phyloP scores from a whole-genome alignment of 2,888 invertebrate species.

The Volucella zonaria region DNA sequence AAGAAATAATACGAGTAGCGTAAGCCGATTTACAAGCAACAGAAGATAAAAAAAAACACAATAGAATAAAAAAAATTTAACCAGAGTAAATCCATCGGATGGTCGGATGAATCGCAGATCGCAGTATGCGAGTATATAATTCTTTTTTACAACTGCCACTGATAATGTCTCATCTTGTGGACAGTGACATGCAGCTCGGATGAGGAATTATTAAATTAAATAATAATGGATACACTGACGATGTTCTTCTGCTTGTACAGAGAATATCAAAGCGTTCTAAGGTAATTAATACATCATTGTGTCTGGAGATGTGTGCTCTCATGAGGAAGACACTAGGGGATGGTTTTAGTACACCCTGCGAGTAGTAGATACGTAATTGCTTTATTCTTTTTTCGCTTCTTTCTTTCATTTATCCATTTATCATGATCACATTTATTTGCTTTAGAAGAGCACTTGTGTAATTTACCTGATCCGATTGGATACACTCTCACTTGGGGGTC shows the following conservation, averaged over 20 bases:
- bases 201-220: constrained; percentile 65
- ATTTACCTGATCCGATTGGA: too few species aligned
- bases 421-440: not conserved
- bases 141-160: constrained; percentile 41
- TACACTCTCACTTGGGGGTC: too few species aligned
- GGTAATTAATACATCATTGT: constrained; percentile 35
- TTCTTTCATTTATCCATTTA: too few species aligned
- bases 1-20: constrained; percentile 6
- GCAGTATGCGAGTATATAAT: constrained; percentile 52
- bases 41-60: constrained; percentile 46
- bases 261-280: constrained; percentile 17
- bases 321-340: not conserved
- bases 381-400: not conserved
- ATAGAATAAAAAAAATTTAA: constrained; percentile 4
- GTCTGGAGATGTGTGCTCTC: not conserved
- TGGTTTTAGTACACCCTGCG: not conserved
- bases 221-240: constrained; percentile 52
- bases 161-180: constrained; percentile 62
- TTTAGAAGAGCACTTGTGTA: not conserved
- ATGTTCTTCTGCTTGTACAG: constrained; percentile 13
- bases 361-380: not conserved
- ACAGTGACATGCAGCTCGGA: constrained; percentile 52
- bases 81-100: constrained; percentile 22
- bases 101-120: constrained; percentile 36
- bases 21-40: constrained; percentile 41